A percentile compares a stretch with the other conserved stretches of the same genome.
These are phyloP conservation scores for Nasonia longicornis DNA, from an alignment of 1,140 invertebrate genomes.

Conservation along the genomic window DNA sequence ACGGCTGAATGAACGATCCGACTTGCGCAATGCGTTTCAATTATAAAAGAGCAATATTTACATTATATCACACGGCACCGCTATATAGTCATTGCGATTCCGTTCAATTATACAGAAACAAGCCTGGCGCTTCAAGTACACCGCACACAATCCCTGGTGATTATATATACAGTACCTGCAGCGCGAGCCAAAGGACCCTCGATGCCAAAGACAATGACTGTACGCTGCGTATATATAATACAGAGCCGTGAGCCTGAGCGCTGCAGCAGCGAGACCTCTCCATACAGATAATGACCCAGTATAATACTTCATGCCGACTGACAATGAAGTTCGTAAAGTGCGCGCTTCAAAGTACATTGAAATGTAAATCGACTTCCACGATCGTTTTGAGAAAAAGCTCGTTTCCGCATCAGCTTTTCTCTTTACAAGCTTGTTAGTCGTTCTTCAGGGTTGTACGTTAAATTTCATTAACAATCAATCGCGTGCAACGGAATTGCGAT, in stretches of 20 bases:
- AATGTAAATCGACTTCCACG: not conserved
- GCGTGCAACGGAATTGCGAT: not conserved
- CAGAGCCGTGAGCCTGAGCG: not conserved
- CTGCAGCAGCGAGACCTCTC: conserved; percentile 6
- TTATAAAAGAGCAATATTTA: conserved; percentile 12
- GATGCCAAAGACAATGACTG: conserved; percentile 40
- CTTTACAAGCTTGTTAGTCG: not conserved
- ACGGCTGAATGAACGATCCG: too few species aligned
- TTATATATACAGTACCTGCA: conserved; percentile 5
- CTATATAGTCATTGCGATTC: conserved; percentile 21
- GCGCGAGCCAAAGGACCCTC: conserved; percentile 31
- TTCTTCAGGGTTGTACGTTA: not conserved
- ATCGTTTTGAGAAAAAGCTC: not conserved
- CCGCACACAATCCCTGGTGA: conserved; percentile 22
- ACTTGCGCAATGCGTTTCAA: not conserved
- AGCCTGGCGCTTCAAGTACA: conserved; percentile 33
- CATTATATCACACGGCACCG: not conserved
- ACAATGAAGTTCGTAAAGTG: not conserved
- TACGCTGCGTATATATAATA: conserved; percentile 3
- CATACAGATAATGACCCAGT: conserved; percentile 9
- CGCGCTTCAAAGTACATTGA: not conserved
- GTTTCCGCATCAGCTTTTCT: not conserved
- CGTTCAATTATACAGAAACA: conserved; percentile 37
- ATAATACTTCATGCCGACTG: conserved; percentile 5
- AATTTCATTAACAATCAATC: not conserved